These are phyloP conservation scores for Rhombomys opimus DNA, from an alignment of 2,113 vertebrate genomes.

Conservation along the genomic window DNA sequence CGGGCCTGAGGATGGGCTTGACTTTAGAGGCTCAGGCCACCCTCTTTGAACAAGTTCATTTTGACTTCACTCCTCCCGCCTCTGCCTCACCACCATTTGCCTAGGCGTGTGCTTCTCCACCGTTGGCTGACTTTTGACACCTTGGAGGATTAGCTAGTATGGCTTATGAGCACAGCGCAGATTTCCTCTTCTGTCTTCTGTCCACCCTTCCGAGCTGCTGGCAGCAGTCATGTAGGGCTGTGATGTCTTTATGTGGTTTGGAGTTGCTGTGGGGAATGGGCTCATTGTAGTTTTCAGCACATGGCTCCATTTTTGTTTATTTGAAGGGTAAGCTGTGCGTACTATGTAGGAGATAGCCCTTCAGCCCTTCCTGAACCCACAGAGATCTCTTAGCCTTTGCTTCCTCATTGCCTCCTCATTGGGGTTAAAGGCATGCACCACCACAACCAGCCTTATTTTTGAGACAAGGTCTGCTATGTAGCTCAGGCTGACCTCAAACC, in stretches of 20 bases:
- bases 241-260: not conserved
- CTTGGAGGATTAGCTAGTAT: not conserved
- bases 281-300: not conserved
- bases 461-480: not conserved
- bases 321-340: not conserved
- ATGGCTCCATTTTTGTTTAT: not conserved
- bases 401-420: too few species aligned
- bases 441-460: not conserved
- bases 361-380: not conserved
- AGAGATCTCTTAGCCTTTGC: not conserved
- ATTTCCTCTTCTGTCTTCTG: not conserved
- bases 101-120: not conserved
- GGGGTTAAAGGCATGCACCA: not conserved
- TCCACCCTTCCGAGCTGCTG: fast-evolving
- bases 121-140: not conserved
- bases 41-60: not conserved
- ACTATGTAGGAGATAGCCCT: not conserved
- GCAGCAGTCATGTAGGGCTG: too few species aligned
- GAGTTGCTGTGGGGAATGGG: not conserved
- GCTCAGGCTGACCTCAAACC: not conserved
- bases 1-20: not conserved
- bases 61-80: not conserved
- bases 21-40: not conserved
- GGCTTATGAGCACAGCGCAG: not conserved
- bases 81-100: not conserved